Evolutionary conservation across 2,113 vertebrate species (phyloP), one percentile per base, ranked within the genome.

Genomic region (Irena cyanogastra): DNA sequence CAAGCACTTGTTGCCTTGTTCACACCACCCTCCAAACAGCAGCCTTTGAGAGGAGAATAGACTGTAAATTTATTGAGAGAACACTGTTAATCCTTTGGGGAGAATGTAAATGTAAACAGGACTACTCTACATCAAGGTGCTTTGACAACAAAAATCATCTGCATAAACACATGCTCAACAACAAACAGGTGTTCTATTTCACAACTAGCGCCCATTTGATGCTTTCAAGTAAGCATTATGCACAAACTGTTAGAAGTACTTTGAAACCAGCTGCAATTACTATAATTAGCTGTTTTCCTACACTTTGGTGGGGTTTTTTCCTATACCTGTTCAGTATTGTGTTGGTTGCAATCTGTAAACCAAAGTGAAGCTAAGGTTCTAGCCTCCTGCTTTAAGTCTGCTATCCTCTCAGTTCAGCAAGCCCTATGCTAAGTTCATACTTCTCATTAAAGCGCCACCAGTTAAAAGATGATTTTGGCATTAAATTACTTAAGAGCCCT

Each of bases 111-210:
- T 98, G 97, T 98, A 98, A 98, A 98, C 98, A 98, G 98, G 97
- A 97, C 97, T 98, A 97, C 97, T 98, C 98, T 94, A 97, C 98
- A 98, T 98, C 98, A 98, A 98, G 98, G 98, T 98, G 98, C 98
- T 98, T 98, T 98, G 98, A 98, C 98, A 98, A 98, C 98, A 98
- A 97, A 98, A 98, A 98, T 98, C 98, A 99, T 98, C 98, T 98
- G 98, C 98, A 98, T 98, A 98, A 98, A 98, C 98, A 98, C 97
- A 98, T 98, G 97, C 97, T 98, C 97, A 98, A 99, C 98, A 98
- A 98, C 98, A 98, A 98, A 98, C 98, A 99, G 98, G 98, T 99
- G 98, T 98, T 98, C 98, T 97, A 85, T 98, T 98, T 99, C 98
- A 98, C 98, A 99, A 98, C 98, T 98, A 97, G 95, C 93, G 94